These are phyloP conservation scores for Polyodon spathula DNA, from an alignment of 2,113 vertebrate genomes.

Conservation along the genomic window DNA sequence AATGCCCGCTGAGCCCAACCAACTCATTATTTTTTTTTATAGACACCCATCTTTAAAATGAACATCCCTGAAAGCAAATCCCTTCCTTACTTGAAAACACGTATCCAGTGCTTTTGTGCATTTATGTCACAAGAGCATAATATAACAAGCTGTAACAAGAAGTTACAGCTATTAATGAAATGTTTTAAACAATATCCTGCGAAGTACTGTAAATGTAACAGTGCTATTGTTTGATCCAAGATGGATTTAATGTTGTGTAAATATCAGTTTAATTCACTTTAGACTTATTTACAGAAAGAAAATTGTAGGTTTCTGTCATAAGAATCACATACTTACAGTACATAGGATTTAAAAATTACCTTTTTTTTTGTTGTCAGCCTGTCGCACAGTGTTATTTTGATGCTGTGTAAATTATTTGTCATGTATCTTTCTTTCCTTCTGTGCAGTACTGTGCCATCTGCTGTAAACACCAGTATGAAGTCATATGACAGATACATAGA, in stretches of 20 bases:
- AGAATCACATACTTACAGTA: constrained; percentile 3
- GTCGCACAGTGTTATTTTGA: constrained; percentile 30
- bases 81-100: too few relatives aligned
- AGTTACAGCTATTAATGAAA: too few relatives aligned
- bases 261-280: background rate
- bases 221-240: background rate
- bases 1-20: too few relatives aligned
- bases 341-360: background rate
- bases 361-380: constrained; percentile 17
- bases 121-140: too few relatives aligned
- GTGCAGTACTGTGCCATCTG: constrained; percentile 36
- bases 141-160: too few relatives aligned
- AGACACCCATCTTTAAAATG: too few relatives aligned
- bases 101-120: too few relatives aligned
- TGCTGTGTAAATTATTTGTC: constrained; percentile 40
- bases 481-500: constrained; percentile 15
- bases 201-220: background rate
- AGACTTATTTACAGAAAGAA: background rate
- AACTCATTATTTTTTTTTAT: too few relatives aligned
- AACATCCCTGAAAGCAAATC: too few relatives aligned
- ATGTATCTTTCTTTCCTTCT: constrained; percentile 38
- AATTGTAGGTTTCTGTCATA: constrained; percentile 3
- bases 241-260: background rate
- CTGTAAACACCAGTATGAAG: constrained; percentile 29
- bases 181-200: too few relatives aligned